Conservation (phyloP, 2,888 invertebrate genomes). For the Coenonympha arcania region DNA sequence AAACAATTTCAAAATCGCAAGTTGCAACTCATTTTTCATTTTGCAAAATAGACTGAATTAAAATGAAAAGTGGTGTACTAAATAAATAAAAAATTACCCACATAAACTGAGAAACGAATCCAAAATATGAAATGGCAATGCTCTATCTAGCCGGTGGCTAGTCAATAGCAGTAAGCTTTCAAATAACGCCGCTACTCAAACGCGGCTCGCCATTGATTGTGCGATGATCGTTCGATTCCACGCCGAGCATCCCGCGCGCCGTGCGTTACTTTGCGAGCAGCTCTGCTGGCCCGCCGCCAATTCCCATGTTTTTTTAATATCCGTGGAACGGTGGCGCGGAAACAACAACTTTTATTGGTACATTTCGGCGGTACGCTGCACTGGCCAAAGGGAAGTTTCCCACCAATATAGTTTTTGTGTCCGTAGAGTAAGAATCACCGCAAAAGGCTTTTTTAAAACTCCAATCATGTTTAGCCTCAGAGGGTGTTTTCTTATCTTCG, state of each 20-base stretch:
- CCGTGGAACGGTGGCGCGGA: slow-evolving; percentile 33
- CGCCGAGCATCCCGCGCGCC: slow-evolving; percentile 11
- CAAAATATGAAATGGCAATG: slow-evolving; percentile 2
- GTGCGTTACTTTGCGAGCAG: slow-evolving; percentile 18
- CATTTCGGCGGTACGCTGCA: slow-evolving; percentile 29
- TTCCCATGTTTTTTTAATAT: slow-evolving; percentile 49
- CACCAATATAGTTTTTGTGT: slow-evolving; percentile 12
- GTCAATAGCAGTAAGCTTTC: slow-evolving; percentile 1
- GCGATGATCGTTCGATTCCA: slow-evolving; percentile 18
- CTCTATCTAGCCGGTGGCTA: too few species aligned
- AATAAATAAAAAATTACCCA: background rate
- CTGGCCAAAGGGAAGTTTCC: slow-evolving; percentile 6
- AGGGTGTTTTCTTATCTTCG: slow-evolving; percentile 8
- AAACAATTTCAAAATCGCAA: too few species aligned
- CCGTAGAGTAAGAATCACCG: slow-evolving; percentile 2
- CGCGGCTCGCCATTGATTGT: slow-evolving; percentile 14
- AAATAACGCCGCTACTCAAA: background rate
- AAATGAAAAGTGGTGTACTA: too few species aligned
- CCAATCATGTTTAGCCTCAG: slow-evolving; percentile 2
- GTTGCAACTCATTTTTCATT: too few species aligned
- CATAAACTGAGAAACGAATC: slow-evolving; percentile 2
- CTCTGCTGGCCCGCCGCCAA: slow-evolving; percentile 51
- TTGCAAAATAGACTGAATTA: too few species aligned
- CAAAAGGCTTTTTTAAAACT: slow-evolving; percentile 6
- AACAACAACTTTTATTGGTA: slow-evolving; percentile 47